Base-by-base conservation (phyloP, 2,888 invertebrate genomes). In the Copidosoma aretas region DNA sequence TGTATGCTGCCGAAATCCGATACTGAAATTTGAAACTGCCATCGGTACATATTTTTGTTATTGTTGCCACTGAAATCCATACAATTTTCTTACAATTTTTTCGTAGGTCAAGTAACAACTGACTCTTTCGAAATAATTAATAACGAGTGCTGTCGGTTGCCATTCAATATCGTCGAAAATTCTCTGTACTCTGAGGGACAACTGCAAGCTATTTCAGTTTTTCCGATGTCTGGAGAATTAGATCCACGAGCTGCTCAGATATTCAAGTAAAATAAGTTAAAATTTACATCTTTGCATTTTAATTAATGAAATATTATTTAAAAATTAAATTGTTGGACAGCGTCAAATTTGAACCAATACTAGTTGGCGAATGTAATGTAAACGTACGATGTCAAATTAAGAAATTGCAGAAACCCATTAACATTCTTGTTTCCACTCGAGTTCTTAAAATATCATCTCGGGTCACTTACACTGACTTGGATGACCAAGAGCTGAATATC, bases 121-220 rank as follows among this genome's bases (percentile, higher is more conserved):
- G 84, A 86, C 59, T 72, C 81, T 0, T 81, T 89, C 1, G 75
- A 80, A 19, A 76, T 90, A 62, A 84, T 84, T 68, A 90, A 89
- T 75, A 85, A 86, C 43, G 90, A 90, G 78, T 81, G 82, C 17
- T 84, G 87, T 71, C 75, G 82, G 39, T 77, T 89, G 0, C 78
- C 82, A 19, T 90, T 87, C 77, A 84, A 85, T 72, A 86, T 90
- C 69, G 82, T 84, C 71, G 86, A 87, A 15, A 84, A 87, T 68
- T 87, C 89, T 1, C 77, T 89, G 58, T 86, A 85, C 71, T 86
- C 88, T 39, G 87, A 88, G 75, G 86, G 86, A 22, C 85, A 86
- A 8, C 83, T 85, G 72, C 87, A 88, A 54, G 85, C 84, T 32
- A 82, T 90, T 17, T 73, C 80, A 1, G 84, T 89, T 1, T 81